Conservation (phyloP, 1,140 invertebrate species). For the Leucophenga varia region DNA sequence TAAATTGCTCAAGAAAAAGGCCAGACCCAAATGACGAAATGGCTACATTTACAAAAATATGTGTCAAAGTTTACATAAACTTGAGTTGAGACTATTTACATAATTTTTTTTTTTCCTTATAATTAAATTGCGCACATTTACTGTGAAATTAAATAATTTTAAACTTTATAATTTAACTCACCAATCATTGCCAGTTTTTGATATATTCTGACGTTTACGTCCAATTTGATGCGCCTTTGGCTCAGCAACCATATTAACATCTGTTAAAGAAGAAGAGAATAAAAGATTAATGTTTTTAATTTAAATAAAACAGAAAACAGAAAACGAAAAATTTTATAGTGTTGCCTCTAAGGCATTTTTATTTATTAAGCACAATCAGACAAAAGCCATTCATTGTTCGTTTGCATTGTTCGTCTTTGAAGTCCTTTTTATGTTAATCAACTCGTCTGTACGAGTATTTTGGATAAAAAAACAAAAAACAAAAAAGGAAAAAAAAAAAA, state of each 20-base stretch:
- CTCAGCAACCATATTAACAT: conserved; percentile 77
- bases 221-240: conserved; percentile 81
- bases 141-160: no score
- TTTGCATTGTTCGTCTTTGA: no score
- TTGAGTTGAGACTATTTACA: conserved; percentile 8
- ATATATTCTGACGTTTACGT: conserved; percentile 74
- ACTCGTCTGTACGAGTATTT: no score
- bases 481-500: background rate
- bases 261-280: conserved; percentile 30
- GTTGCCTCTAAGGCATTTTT: background rate
- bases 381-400: conserved; percentile 13
- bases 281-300: background rate
- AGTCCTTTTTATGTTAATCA: no score
- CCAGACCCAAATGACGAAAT: conserved; percentile 1
- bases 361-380: background rate
- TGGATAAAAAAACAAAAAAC: background rate
- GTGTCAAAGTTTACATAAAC: conserved; percentile 3
- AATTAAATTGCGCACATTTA: conserved; percentile 32
- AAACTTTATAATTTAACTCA: no score
- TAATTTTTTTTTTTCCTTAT: no score
- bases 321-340: background rate
- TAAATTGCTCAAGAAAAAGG: conserved; percentile 39
- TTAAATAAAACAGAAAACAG: background rate
- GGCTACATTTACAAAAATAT: no score
- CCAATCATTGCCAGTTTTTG: conserved; percentile 81